Base-by-base conservation (phyloP, 2,888 invertebrate species). In the Axea sp. region DNA sequence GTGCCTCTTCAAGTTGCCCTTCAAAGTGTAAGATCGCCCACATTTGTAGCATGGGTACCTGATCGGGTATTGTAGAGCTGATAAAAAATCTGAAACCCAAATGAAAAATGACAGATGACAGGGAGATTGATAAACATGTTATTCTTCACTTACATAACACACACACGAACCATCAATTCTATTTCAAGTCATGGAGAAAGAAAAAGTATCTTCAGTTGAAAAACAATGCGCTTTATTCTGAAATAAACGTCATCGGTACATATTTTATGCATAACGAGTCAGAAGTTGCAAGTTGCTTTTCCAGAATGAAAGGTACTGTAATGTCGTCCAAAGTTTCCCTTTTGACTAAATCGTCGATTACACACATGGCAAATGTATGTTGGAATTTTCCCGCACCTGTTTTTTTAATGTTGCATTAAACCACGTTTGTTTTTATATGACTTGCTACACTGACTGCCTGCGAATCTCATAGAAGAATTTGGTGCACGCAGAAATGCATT, bases 1-100 rank as follows among this genome's bases (percentile, higher is more conserved):
- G 87, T 95, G 94, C 64, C 94, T 90, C 86, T 92, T 93, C 81
- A 95, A 89, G 74, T 93, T 94, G 79, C 93, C 93, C 84, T 93
- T 93, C 88, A 93, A 78, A 49, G 55, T 79, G 75, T 87, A 87
- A n/a, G 78, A 64, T 45, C 80, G 84, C 24, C 76, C 77, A 68
- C 87, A 88, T 24, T 80, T 80, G 65, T 75, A 71, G 76, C 87
- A 87, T 1, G 79, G 78, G 64, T 73, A 84, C 8, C 72, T 59
- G 0, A 37, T 12, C 9, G 65, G 41, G 8, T 35, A 53, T 24
- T 59, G 72, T 4, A 64, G 17, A 17, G 31, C 15, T 15, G 45
- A 3, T 5, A 53, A 31, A 43, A 19, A 49, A 6, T 57, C 73
- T 73, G 73, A 30, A 73, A 67, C 19, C 8, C n/a, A 37, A 65